These are phyloP conservation scores for Tinamus guttatus DNA, from an alignment of 2,113 vertebrate genomes.

Conservation along the genomic window DNA sequence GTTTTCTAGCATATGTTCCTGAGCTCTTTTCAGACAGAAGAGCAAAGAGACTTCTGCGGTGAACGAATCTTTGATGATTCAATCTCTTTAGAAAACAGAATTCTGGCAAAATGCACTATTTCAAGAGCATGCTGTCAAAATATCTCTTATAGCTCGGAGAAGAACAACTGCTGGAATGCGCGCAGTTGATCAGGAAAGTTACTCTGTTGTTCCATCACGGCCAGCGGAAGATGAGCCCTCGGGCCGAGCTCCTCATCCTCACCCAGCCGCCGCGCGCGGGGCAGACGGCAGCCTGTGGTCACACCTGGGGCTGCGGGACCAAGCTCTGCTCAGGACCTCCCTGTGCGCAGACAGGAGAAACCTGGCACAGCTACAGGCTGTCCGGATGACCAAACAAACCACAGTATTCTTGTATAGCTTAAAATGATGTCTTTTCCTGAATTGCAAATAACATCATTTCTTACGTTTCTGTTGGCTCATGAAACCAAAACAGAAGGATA, in stretches of 20 bases:
- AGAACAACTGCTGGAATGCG: not conserved
- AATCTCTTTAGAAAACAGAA: not conserved
- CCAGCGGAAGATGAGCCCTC: not conserved
- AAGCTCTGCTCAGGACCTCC: not conserved
- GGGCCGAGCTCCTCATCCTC: not conserved
- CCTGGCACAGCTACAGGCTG: not conserved
- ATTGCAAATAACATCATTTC: not conserved
- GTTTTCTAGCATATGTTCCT: not conserved
- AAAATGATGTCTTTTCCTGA: not conserved
- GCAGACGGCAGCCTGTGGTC: not conserved
- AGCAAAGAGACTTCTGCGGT: not conserved
- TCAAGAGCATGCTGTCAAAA: not conserved
- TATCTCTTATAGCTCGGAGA: not conserved
- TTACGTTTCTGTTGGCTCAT: not conserved
- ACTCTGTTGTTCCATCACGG: not conserved
- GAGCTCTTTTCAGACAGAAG: not conserved
- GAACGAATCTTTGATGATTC: not conserved
- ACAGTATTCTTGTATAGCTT: not conserved
- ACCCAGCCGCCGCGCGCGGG: too few relatives aligned
- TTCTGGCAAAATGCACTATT: not conserved
- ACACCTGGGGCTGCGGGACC: not conserved
- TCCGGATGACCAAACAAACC: not conserved
- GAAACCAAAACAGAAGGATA: not conserved
- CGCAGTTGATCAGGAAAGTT: not conserved
- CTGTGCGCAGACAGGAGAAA: not conserved